Conservation (phyloP, 2,113 vertebrate species). For the Pampusana beccarii region DNA sequence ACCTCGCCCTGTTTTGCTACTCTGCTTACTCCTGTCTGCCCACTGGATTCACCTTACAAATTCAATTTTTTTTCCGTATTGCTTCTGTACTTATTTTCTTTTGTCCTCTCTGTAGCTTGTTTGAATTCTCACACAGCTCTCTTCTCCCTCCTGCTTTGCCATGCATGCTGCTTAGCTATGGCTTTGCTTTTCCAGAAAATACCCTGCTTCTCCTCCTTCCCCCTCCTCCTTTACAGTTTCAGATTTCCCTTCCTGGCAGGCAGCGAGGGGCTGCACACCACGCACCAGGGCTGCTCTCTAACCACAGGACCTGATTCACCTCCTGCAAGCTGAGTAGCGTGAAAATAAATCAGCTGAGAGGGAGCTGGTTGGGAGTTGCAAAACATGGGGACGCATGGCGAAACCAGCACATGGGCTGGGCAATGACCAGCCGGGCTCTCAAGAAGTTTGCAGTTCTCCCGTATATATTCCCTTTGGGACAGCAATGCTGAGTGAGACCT, state of each 20-base stretch:
- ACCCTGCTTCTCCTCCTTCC: conserved; percentile 39
- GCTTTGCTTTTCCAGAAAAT: conserved; percentile 49
- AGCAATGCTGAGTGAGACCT: conserved; percentile 31
- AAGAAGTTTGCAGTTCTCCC: neutral
- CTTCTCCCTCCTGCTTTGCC: conserved; percentile 34
- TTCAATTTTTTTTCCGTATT: neutral
- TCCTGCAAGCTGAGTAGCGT: conserved; percentile 13
- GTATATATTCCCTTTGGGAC: neutral
- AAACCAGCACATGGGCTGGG: neutral
- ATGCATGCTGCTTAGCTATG: neutral
- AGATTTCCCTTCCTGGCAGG: conserved; percentile 51
- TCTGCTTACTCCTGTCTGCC: neutral
- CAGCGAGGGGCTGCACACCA: conserved; percentile 35
- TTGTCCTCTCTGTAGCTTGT: neutral
- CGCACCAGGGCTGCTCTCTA: neutral
- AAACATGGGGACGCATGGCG: neutral
- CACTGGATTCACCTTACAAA: neutral
- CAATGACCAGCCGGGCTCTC: neutral
- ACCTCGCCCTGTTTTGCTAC: conserved; percentile 4
- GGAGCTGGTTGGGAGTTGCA: conserved; percentile 6
- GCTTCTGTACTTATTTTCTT: neutral
- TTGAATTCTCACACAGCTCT: neutral
- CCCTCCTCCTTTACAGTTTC: conserved; percentile 51
- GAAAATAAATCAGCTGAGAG: conserved; percentile 55
- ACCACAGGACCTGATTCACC: conserved; percentile 16